Base-by-base conservation (phyloP, 1,140 invertebrate genomes). In the Bombyx mori region DNA sequence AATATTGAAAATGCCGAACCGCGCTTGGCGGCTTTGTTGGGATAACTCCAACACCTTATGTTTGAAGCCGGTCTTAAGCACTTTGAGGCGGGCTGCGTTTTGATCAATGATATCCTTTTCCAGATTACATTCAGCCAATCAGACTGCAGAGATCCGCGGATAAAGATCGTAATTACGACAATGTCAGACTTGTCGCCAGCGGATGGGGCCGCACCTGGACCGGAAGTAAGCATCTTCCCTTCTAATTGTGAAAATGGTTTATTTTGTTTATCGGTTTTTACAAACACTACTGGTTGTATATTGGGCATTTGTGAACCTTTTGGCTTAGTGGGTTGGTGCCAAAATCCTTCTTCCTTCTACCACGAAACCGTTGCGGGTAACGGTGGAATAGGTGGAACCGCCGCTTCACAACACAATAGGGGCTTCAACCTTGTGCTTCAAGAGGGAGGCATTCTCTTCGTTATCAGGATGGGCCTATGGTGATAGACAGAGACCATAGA, bases 141-240 rank as follows among this genome's bases (percentile, higher is more conserved):
- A 70, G 81, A 22, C 26, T 82, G 0, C 79, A 82, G 57, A 49
- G 65, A 0, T 73, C 69, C 0, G 48, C 18, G 0, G 66, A 74
- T 22, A 76, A 51, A 58, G 54, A 82, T 54, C 60, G 61, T 45
- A 63, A 79, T 57, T 84, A 82, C 55, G 52, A 57, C 0, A 65
- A 59, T 1, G 50, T 66, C 3, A 52, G 55, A 18, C 52, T 79
- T 5, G 55, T 61, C 3, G 79, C 77, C 51, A 78, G 71, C 35
- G 81, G 81, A 1, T 84, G 77, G 77, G 79, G 81, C 9, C 68
- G 67, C 26, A 77, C 68, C 7, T 82, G 79, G 79, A 81, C 77
- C 49, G 10, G 52, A 1, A 72, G 77, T 79, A 60, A 58, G 50
- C n/a, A 42, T 26, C 12, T 44, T 60, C 47, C 10, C 6, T 6